phyloP scores from a whole-genome alignment of 1,140 invertebrate species.

The Aradophagus sp. region DNA sequence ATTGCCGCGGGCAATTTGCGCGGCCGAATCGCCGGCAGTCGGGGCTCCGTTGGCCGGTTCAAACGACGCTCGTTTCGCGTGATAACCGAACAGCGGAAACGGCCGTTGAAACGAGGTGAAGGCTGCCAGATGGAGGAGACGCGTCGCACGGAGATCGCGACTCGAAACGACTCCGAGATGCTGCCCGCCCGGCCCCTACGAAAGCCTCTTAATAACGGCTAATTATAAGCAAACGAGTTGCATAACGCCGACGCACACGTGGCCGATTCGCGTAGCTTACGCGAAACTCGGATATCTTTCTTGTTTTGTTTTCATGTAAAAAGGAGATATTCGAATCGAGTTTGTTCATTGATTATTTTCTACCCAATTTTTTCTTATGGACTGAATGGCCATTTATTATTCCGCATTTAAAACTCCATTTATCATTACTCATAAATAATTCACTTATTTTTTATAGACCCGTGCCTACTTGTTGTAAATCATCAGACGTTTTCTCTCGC shows the following conservation, averaged over 20 bases:
- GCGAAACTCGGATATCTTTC: too few relatives aligned
- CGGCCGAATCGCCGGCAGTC: conserved; percentile 32
- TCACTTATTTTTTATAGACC: too few relatives aligned
- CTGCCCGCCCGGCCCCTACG: conserved; percentile 22
- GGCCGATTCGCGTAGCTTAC: conserved; percentile 17
- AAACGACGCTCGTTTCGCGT: conserved; percentile 18
- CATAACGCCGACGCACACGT: conserved; percentile 59
- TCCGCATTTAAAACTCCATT: too few relatives aligned
- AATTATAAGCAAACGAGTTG: conserved; percentile 56
- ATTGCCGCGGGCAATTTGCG: conserved; percentile 35
- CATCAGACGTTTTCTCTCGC: too few relatives aligned
- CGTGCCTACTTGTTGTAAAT: too few relatives aligned
- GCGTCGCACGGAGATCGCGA: conserved; percentile 4
- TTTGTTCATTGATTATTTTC: too few relatives aligned
- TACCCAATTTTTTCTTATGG: too few relatives aligned
- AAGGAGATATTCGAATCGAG: too few relatives aligned
- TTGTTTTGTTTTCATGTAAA: too few relatives aligned
- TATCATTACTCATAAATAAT: too few relatives aligned
- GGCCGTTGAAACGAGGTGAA: conserved; percentile 72
- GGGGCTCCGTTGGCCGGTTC: conserved; percentile 27
- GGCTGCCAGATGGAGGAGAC: conserved; percentile 63
- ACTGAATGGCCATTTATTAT: too few relatives aligned
- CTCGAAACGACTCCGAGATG: conserved; percentile 19
- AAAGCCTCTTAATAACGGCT: conserved; percentile 46
- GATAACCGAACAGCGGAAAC: conserved; percentile 65